Percentiles rank a stretch among this genome's conserved stretches.
Evolutionary conservation across 2,113 vertebrate species (phyloP).

Genomic region (Suncus etruscus): DNA sequence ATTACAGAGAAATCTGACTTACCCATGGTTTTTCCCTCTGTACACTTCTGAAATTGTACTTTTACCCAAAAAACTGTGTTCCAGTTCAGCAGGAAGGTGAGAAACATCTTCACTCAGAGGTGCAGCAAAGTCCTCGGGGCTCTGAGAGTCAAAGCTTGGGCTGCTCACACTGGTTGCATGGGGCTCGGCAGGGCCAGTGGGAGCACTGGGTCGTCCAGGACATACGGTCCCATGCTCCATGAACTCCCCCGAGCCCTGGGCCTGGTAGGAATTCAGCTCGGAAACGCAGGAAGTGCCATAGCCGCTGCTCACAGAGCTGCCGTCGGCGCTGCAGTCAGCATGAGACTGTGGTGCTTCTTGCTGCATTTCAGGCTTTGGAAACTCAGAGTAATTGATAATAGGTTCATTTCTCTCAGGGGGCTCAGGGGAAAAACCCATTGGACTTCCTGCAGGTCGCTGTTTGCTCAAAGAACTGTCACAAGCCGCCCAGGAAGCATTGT

Average conservation of each 20-base stretch:
- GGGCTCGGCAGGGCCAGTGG: fast-evolving
- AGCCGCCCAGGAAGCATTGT: conserved; percentile 61
- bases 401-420: conserved; percentile 81
- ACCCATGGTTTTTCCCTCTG: conserved; percentile 81
- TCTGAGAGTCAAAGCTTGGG: background rate
- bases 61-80: conserved; percentile 63
- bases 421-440: conserved; percentile 85
- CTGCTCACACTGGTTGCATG: background rate
- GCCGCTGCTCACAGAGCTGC: conserved; percentile 90
- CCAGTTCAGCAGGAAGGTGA: conserved; percentile 73
- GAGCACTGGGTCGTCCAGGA: background rate
- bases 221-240: conserved; percentile 11
- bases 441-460: conserved; percentile 73
- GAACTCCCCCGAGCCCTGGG: background rate
- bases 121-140: background rate
- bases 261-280: conserved; percentile 80
- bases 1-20: conserved; percentile 53
- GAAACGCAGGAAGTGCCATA: conserved; percentile 91
- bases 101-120: background rate
- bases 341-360: conserved; percentile 54
- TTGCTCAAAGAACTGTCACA: conserved; percentile 53
- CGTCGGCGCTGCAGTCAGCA: conserved; percentile 83
- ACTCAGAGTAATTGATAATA: conserved; percentile 79
- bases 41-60: conserved; percentile 78
- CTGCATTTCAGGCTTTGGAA: conserved; percentile 77